Evolutionary conservation across 2,113 vertebrate genomes (phyloP), one percentile per base, ranked within the genome.

Genomic region (Zapus hudsonius): DNA sequence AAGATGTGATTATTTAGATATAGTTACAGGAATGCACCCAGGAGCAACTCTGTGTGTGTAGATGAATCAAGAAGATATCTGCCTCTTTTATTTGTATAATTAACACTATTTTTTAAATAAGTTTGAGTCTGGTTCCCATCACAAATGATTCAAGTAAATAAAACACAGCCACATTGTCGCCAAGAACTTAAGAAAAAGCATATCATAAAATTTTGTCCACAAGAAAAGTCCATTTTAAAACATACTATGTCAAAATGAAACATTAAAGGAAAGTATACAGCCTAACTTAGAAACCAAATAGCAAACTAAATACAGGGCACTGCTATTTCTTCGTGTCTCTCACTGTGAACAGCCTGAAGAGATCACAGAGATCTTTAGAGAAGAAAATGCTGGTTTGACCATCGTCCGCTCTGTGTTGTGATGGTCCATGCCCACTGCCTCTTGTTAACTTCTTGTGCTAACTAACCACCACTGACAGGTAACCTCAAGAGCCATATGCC

Each of bases 141-240:
- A 97, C 88, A 87, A 84, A 90, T 31, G 93, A 93, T 85, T 92
- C 92, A 40, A 95, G 95, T 97, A 97, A 97, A 97, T 96, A 96
- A 94, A 97, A 97, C 96, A 93, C 88, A 96, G 97, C 96, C 97
- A 95, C 97, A 90, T 84, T 92, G 97, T 95, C 95, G 94, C 97
- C 97, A 73, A 87, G 90, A 95, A 94, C 87, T 96, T 94, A 93
- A 94, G 93, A 94, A 97, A 96, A 94, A 90, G 90, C 70, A 20
- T 94, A 95, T 86, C 93, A 97, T 95, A 96, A 97, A 97, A 95
- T 96, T 93, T 95, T 96, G 92, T 88, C 92, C 87, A 94, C 78
- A 75, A 84, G 94, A 93, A 96, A 97, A 96, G 90, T 90, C 86
- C 88, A 86, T 86, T 91, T 92, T 90, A 92, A 95, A 96, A 93